Evolutionary conservation across 2,797 vertebrate genomes (phyloP).

Genomic region (Mormyrops boulengeri): DNA sequence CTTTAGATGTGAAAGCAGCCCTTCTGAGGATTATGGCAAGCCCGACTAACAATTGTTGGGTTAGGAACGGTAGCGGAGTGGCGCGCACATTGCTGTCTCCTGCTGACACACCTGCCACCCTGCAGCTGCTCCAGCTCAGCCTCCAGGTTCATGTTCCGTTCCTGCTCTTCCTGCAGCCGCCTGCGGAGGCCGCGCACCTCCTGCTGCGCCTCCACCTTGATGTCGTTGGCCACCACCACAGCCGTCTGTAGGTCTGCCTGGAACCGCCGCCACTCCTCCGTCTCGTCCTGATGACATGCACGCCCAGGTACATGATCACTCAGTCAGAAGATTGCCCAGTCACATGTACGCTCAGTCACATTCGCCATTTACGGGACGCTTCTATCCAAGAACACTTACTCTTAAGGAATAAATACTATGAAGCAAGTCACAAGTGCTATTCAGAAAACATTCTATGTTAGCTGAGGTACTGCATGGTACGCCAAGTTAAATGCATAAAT

Average conservation of each 20-base stretch:
- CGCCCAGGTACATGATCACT: background rate
- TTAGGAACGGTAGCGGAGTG: slow-evolving; percentile 28
- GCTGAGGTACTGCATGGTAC: background rate
- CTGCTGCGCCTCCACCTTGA: slow-evolving; percentile 95
- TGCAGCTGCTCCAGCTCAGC: slow-evolving; percentile 80
- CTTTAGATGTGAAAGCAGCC: background rate
- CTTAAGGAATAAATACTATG: background rate
- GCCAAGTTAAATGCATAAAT: background rate
- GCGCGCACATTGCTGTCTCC: slow-evolving; percentile 33
- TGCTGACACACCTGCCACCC: slow-evolving; percentile 65
- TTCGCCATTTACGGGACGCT: background rate
- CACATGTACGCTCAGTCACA: background rate
- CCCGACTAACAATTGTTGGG: slow-evolving; percentile 41
- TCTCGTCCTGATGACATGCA: slow-evolving; percentile 72
- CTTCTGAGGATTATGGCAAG: slow-evolving; percentile 39
- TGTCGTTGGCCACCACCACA: slow-evolving; percentile 94
- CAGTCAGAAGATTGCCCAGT: background rate
- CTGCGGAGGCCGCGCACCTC: slow-evolving; percentile 80
- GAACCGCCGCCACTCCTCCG: slow-evolving; percentile 92
- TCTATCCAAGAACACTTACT: background rate
- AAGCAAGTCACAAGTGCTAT: background rate
- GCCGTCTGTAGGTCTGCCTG: slow-evolving; percentile 96
- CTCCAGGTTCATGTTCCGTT: slow-evolving; percentile 72
- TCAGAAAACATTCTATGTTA: background rate
- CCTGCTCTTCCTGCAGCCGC: slow-evolving; percentile 86